Conservation (phyloP, 2,888 invertebrate species). For the Mamestra brassicae region DNA sequence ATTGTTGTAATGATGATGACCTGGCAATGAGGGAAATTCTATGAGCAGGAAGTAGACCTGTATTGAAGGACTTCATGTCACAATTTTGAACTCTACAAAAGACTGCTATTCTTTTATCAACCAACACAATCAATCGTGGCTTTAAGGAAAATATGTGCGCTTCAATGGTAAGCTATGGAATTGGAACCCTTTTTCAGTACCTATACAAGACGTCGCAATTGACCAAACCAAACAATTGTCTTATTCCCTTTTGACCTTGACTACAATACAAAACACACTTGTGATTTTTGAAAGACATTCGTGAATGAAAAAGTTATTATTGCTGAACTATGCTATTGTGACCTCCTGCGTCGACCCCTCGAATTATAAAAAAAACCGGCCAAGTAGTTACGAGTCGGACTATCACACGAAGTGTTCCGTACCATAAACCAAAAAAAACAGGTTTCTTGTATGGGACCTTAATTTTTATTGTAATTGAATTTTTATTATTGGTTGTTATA, state of each 20-base stretch:
- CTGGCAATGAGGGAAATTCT: background rate
- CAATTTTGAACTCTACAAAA: background rate
- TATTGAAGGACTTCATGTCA: background rate
- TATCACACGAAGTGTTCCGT: too few species aligned
- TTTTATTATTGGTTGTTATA: too few species aligned
- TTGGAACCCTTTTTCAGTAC: background rate
- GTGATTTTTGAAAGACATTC: background rate
- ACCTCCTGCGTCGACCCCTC: background rate
- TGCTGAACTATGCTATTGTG: background rate
- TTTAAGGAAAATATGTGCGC: too few species aligned
- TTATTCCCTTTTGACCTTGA: background rate
- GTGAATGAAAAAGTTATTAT: background rate
- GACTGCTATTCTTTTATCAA: too few species aligned
- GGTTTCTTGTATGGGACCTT: too few species aligned
- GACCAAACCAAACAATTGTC: background rate
- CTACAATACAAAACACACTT: background rate
- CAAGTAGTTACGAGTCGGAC: too few species aligned
- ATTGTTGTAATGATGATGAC: background rate
- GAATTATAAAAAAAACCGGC: background rate
- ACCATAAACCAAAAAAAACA: too few species aligned
- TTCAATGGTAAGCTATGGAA: too few species aligned
- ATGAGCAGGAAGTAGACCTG: background rate
- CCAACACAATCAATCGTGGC: too few species aligned
- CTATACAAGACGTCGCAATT: background rate
- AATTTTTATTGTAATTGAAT: too few species aligned